Base-by-base conservation (phyloP, 2,113 vertebrate species). In the Chamaetylas fuelleborni region DNA sequence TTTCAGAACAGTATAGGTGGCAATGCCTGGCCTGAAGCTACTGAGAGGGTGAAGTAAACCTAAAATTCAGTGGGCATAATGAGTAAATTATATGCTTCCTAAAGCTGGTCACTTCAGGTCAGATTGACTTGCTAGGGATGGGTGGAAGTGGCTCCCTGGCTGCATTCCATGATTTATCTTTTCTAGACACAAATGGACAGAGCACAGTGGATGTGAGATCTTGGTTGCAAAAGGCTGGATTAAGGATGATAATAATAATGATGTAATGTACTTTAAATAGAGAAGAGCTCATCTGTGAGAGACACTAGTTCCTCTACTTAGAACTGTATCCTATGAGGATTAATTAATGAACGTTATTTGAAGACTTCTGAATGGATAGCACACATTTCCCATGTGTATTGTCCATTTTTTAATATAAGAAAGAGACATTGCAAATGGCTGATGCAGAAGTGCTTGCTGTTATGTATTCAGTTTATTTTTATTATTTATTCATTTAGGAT, bases 301-400 rank as follows among this genome's bases (percentile, higher is more conserved):
- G 19, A 72, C 72, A 45, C 5, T 64, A 76, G 33, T 76, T 82
- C 57, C 50, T 93, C 38, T n/a, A 36, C 13, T 88, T 90, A 80
- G 53, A 87, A 69, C 20, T 38, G 2, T 38, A 57, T 64, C 45
- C 16, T 40, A 15, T 29, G 45, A 53, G 25, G 11, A 62, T 80
- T 89, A 87, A 87, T 81, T 94, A 90, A 88, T 25, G 10, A 81
- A 81, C 36, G 17, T 2, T 72, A 48, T 82, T 57, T 79, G 85
- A 92, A 91, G 40, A 84, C 28, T 36, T 91, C 66, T 93, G 40
- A 82, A 43, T 72, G 43, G 51, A 67, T 48, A 81, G 56, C 29
- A 56, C 34, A 82, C 10, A 9, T 8, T 50, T 88, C 58, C 53
- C 66, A 61, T 22, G 11, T 34, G 54, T 58, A 38, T 61, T 86